A percentile compares a stretch with the other conserved stretches of the same genome.
These are phyloP conservation scores for Galeopterus variegatus DNA, from an alignment of 2,113 vertebrate species.

Conservation along the genomic window DNA sequence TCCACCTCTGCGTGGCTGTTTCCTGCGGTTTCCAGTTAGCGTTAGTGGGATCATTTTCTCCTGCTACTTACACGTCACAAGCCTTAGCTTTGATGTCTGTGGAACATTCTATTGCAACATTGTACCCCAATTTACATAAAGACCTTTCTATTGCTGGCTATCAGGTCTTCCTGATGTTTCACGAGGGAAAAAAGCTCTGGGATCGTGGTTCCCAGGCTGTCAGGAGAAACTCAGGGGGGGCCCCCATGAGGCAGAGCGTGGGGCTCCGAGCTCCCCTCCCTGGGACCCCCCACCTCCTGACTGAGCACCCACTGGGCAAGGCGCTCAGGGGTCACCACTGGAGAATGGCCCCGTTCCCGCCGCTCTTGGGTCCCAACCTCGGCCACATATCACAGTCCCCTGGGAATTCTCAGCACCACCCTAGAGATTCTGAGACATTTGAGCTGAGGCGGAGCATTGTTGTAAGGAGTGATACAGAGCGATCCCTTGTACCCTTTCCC, in stretches of 20 bases:
- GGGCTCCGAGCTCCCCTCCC: too few relatives aligned
- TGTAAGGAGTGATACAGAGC: not conserved
- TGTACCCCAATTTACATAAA: not conserved
- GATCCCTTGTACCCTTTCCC: too few relatives aligned
- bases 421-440: not conserved
- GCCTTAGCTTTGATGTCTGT: not conserved
- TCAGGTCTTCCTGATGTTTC: not conserved
- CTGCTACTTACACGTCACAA: not conserved
- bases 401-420: accelerated
- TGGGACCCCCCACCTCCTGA: not conserved
- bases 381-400: too few relatives aligned
- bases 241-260: not conserved
- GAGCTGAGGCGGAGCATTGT: not conserved
- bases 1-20: accelerated
- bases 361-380: not conserved
- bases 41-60: not conserved
- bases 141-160: accelerated
- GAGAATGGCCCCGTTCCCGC: too few relatives aligned
- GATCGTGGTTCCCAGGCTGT: not conserved
- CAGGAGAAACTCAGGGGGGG: not conserved
- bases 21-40: too few relatives aligned
- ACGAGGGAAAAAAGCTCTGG: not conserved
- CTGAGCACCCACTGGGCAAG: not conserved
- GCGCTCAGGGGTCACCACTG: not conserved
- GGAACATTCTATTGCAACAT: not conserved